Conservation (phyloP, 2,113 vertebrate genomes). For the Ceratotherium simum region DNA sequence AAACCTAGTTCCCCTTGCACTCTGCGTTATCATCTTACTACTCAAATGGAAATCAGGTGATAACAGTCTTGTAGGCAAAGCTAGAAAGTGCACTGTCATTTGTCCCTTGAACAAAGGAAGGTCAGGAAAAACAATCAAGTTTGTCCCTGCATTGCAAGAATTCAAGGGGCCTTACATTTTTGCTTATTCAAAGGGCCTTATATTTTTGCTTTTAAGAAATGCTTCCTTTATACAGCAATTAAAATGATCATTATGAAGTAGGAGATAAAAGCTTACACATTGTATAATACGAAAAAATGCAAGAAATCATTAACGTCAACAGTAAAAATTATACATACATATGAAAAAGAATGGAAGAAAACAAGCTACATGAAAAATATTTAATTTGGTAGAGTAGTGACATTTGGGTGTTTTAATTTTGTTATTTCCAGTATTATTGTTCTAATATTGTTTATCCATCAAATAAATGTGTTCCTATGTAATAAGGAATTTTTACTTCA, state of each 20-base stretch:
- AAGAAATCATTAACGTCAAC: not conserved
- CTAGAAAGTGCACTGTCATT: constrained; percentile 66
- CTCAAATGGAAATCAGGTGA: constrained; percentile 70
- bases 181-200: not conserved
- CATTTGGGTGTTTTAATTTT: not conserved
- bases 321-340: not conserved
- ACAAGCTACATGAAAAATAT: not conserved
- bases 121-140: constrained; percentile 39
- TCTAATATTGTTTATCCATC: not conserved
- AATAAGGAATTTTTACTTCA: not conserved
- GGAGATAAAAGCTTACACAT: not conserved
- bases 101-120: too few species aligned
- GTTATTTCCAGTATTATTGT: not conserved
- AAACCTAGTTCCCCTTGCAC: constrained; percentile 9
- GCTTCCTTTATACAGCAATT: not conserved
- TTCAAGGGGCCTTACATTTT: not conserved
- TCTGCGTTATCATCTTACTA: constrained; percentile 41
- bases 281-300: not conserved
- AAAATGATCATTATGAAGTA: constrained; percentile 15
- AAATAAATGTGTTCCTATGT: not conserved
- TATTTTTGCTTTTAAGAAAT: not conserved
- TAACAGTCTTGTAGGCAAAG: constrained; percentile 61
- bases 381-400: not conserved
- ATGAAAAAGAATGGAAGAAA: constrained; percentile 15
- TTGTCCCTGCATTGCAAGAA: not conserved